A percentile compares a stretch with the other conserved stretches of the same genome.
phyloP scores from a whole-genome alignment of 92 coral and sea anemone genomes.

The Epizoanthus rinbou region DNA sequence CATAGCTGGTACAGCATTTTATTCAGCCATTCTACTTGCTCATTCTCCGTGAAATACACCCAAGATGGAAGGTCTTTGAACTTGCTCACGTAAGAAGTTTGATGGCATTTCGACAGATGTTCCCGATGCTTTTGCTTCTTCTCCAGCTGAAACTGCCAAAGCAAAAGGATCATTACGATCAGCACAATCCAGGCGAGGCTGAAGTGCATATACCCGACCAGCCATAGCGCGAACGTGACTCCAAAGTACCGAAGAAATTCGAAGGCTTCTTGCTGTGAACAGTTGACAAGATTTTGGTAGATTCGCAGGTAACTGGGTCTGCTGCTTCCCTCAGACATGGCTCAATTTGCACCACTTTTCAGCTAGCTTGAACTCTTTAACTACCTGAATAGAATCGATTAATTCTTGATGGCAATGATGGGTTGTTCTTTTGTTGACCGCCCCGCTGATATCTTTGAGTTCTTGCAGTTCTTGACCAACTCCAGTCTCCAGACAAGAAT shows the following conservation, averaged over 20 bases:
- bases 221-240: conserved; percentile 83
- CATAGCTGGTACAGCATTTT: conserved; percentile 94
- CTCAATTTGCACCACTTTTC: background rate
- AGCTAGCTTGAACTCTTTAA: background rate
- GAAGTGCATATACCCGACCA: conserved; percentile 91
- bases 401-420: no score
- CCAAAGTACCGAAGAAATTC: conserved; percentile 76
- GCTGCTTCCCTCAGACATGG: conserved; percentile 32
- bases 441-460: no score
- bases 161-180: conserved; percentile 85
- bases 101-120: conserved; percentile 77
- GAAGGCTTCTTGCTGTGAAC: conserved; percentile 59
- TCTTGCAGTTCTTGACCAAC: no score
- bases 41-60: conserved; percentile 88
- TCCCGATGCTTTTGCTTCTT: conserved; percentile 81
- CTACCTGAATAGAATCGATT: background rate
- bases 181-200: conserved; percentile 97
- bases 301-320: conserved; percentile 78
- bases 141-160: conserved; percentile 91
- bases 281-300: conserved; percentile 60
- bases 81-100: conserved; percentile 80
- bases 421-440: no score
- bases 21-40: conserved; percentile 92
- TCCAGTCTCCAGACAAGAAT: no score
- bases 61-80: conserved; percentile 87